Conservation (phyloP, 2,113 vertebrate genomes). For the Microtus pennsylvanicus region DNA sequence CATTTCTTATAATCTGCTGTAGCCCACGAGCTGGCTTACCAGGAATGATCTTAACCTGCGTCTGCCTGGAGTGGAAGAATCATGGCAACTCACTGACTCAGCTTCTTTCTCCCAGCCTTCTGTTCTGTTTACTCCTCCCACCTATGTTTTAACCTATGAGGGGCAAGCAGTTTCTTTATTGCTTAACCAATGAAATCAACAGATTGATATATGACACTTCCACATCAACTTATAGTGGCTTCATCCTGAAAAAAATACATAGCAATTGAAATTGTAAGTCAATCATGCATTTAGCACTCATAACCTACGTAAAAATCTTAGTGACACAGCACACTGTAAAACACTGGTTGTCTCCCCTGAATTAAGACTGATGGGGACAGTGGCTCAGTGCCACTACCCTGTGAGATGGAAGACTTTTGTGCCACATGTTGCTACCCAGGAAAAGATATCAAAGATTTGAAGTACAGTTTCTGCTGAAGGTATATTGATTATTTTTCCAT, state of each 20-base stretch:
- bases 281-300: not conserved
- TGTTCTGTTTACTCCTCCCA: too few species aligned
- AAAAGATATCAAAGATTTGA: not conserved
- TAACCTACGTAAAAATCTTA: not conserved
- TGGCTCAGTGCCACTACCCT: not conserved
- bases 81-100: too few species aligned
- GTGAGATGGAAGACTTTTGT: not conserved
- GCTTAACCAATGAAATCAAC: too few species aligned
- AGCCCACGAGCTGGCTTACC: too few species aligned
- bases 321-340: not conserved
- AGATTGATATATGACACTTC: too few species aligned
- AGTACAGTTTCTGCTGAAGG: not conserved
- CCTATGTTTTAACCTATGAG: too few species aligned
- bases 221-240: not conserved
- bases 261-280: not conserved
- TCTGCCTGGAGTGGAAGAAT: too few species aligned
- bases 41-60: too few species aligned
- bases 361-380: not conserved
- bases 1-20: too few species aligned
- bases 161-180: too few species aligned
- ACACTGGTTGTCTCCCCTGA: not conserved
- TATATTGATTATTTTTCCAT: not conserved
- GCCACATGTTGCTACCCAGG: not conserved
- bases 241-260: not conserved
- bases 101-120: too few species aligned